Evolutionary conservation across 2,797 vertebrate species (phyloP), one percentile per base, ranked within the genome.

Genomic region (Halcyon chelicuti): DNA sequence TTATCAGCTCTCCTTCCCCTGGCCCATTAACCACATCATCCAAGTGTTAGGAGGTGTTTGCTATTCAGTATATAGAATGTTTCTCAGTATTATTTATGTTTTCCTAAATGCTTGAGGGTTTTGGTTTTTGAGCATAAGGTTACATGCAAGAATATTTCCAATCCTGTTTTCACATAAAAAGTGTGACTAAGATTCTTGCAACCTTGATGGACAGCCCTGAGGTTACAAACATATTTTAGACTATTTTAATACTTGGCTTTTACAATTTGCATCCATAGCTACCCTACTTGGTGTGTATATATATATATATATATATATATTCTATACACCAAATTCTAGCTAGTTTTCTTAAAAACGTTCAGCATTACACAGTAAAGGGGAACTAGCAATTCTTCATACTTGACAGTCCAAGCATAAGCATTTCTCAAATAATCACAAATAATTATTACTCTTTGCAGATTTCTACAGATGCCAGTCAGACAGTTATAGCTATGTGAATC

Each of bases 211-310:
- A 83, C 54, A 62, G 49, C 60, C 58, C 37, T 75, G 39, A 90
- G 81, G n/a, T 75, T 62, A 54, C 29, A 61, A 80, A 74, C 16
- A 6, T 16, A 31, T 57, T 90, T 77, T 54, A 77, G 46, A 51
- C n/a, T 91, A 40, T 80, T 92, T 80, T 80, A 88, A 83, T 58
- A 81, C 40, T 37, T 88, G 26, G 26, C 21, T 93, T 89, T 78
- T 68, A 74, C 47, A 74, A 9, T 80, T 74, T 79, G 44, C 26
- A 67, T 55, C 68, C 23, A 12, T 42, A 79, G 52, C 13, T 54
- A 61, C 21, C 19, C n/a, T 44, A 26, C 7, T 80, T 51, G 42
- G 9, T 71, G 19, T 16, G 11, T 47, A 23, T 47, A 31, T 54
- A 72, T 12, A 49, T 14, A 62, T 54, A 21, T 47, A 23, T 47